Base-by-base conservation (phyloP, 1,140 invertebrate genomes). In the Calosoma granatense region DNA sequence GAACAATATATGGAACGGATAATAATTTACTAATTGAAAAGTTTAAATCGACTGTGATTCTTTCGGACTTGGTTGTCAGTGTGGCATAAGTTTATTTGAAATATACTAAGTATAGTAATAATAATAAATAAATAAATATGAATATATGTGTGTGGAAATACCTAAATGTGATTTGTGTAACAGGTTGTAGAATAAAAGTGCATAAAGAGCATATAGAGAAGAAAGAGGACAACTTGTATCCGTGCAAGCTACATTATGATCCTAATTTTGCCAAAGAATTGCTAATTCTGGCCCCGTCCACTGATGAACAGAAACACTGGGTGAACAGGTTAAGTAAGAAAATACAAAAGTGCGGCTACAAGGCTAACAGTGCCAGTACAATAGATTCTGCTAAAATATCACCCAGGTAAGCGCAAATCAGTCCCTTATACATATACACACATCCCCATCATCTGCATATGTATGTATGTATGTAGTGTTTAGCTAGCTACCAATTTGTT, bases 141-240 rank as follows among this genome's bases (percentile, higher is more conserved):
- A n/a, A n/a, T n/a, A n/a, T n/a, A n/a, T n/a, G n/a, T n/a, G n/a
- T n/a, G n/a, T n/a, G n/a, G n/a, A n/a, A n/a, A n/a, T n/a, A n/a
- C n/a, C n/a, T n/a, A n/a, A n/a, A n/a, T n/a, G n/a, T n/a, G n/a
- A n/a, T n/a, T n/a, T n/a, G n/a, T n/a, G n/a, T n/a, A n/a, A n/a
- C 67, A 94, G 93, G 92, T 63, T 98, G 95, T 77, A 87, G 90
- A 67, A 89, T 94, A 65, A 97, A 97, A 79, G 87, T 97, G 62
- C 95, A 98, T 74, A 88, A 91, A 74, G 94, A 98, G 69, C 94
- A 98, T 81, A 82, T 93, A 67, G 78, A 83, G 17, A 83, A 87
- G 66, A 90, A 92, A 69, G 87, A 90, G 70, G 82, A 87, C 67
- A 78, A 82, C 22, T 82, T 94, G 67, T 88, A 90, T 53, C 89